Evolutionary conservation across 1,140 invertebrate species (phyloP).

Genomic region (Yoshiicerus persimilis): DNA sequence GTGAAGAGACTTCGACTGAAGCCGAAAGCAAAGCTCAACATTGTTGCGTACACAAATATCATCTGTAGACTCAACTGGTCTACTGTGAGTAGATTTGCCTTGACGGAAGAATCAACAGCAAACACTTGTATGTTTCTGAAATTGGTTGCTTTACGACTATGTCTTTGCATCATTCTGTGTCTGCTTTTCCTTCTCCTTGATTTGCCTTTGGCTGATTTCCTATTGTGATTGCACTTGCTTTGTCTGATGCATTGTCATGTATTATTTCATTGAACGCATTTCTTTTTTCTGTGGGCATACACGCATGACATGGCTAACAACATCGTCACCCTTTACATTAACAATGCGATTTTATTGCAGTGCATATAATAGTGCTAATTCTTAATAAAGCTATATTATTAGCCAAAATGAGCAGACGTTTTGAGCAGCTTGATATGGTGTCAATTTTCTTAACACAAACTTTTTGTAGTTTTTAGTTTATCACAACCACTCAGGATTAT

Average conservation of each 20-base stretch:
- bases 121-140: background rate
- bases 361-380: too few species aligned
- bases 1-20: background rate
- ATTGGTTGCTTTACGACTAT: background rate
- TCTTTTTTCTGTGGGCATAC: background rate
- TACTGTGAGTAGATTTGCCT: background rate
- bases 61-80: background rate
- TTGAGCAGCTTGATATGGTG: too few species aligned
- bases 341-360: too few species aligned
- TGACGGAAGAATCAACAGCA: background rate
- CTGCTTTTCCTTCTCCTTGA: background rate
- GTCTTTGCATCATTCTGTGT: background rate
- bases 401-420: too few species aligned
- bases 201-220: background rate
- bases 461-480: too few species aligned
- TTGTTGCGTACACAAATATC: background rate
- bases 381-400: too few species aligned
- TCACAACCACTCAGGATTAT: too few species aligned
- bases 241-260: background rate
- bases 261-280: background rate
- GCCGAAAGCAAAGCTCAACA: background rate
- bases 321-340: too few species aligned
- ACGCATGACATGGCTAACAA: too few species aligned
- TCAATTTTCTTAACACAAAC: too few species aligned
- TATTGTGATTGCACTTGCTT: background rate